These are phyloP conservation scores for Gyps fulvus DNA, from an alignment of 2,113 vertebrate species.

Conservation along the genomic window DNA sequence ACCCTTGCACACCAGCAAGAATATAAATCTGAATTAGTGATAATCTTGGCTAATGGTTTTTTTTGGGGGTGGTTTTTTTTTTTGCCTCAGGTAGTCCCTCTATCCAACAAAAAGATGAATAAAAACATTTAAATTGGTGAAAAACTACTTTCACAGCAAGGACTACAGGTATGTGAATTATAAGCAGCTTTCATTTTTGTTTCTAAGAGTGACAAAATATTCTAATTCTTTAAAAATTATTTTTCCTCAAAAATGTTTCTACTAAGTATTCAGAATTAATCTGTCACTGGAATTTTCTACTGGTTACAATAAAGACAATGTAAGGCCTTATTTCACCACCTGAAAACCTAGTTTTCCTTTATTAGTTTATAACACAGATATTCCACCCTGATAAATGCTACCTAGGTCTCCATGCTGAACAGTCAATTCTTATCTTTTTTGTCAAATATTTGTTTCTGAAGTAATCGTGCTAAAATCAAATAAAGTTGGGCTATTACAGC, in stretches of 20 bases:
- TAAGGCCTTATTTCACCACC: not conserved
- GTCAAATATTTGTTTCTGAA: not conserved
- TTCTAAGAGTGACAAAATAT: not conserved
- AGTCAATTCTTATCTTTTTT: not conserved
- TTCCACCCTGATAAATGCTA: not conserved
- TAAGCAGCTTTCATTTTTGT: not conserved
- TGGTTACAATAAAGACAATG: not conserved
- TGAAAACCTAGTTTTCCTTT: not conserved
- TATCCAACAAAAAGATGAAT: not conserved
- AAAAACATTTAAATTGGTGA: not conserved
- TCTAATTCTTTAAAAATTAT: not conserved
- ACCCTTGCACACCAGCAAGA: not conserved
- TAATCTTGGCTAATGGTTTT: not conserved
- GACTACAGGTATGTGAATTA: not conserved
- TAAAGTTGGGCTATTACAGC: not conserved
- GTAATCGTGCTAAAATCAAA: not conserved
- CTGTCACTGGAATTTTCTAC: not conserved
- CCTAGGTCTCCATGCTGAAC: accelerated
- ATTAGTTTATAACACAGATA: not conserved
- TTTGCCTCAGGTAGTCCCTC: not conserved
- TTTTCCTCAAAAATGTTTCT: not conserved
- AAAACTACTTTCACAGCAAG: not conserved
- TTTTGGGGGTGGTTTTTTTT: not conserved
- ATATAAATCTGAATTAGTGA: not conserved
- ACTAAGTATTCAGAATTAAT: not conserved